A percentile compares a stretch with the other conserved stretches of the same genome.
These are phyloP conservation scores for Netelia virgata DNA, from an alignment of 2,888 invertebrate species.

Conservation along the genomic window DNA sequence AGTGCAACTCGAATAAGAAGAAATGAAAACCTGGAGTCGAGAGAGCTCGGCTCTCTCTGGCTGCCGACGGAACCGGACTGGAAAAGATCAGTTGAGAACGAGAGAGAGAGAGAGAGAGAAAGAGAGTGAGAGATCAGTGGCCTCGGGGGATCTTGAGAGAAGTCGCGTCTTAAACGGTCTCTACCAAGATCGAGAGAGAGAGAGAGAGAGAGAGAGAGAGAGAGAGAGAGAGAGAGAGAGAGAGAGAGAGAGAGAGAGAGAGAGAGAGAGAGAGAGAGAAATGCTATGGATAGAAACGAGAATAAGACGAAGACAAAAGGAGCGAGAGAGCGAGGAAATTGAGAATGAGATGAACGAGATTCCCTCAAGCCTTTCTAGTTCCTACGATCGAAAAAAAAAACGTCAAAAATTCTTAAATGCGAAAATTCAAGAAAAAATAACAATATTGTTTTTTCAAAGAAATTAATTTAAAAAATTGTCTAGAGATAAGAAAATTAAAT, in stretches of 20 bases:
- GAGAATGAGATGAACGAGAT: constrained; percentile 10
- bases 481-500: too few relatives aligned
- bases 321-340: constrained; percentile 51
- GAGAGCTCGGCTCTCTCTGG: constrained; percentile 23
- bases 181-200: constrained; percentile 65
- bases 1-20: constrained; percentile 52
- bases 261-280: constrained; percentile 70
- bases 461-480: too few relatives aligned
- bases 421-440: not conserved
- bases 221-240: constrained; percentile 45
- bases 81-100: constrained; percentile 41
- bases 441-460: too few relatives aligned
- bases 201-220: constrained; percentile 54
- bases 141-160: constrained; percentile 62
- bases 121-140: constrained; percentile 57
- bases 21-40: constrained; percentile 47
- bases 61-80: constrained; percentile 72
- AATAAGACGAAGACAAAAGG: constrained; percentile 50
- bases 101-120: constrained; percentile 38
- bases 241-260: constrained; percentile 57
- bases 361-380: not conserved
- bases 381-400: not conserved
- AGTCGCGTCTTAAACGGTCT: constrained; percentile 65
- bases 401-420: not conserved
- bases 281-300: constrained; percentile 33